Evolutionary conservation across 2,113 vertebrate species (phyloP).

Genomic region (Gopherus flavomarginatus): DNA sequence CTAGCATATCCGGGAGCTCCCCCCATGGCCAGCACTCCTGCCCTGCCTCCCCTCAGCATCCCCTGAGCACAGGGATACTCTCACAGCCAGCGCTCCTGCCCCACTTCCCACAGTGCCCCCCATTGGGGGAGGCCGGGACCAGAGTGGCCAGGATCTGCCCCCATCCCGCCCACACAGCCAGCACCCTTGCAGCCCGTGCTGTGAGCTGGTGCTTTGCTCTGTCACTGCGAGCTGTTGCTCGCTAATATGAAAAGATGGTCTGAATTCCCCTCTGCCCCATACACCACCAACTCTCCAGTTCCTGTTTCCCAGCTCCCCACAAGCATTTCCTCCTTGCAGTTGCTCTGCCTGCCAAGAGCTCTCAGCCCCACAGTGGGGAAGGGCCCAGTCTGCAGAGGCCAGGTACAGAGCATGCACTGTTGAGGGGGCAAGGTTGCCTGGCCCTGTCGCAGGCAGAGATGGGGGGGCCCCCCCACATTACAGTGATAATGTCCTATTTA

Average conservation of each 20-base stretch:
- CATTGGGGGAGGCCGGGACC: background rate
- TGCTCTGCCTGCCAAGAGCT: background rate
- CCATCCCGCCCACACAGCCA: background rate
- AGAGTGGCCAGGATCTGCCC: no score
- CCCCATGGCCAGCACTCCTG: no score
- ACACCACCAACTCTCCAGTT: background rate
- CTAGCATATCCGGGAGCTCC: no score
- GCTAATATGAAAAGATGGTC: no score
- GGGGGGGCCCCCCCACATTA: background rate
- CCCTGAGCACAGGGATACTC: no score
- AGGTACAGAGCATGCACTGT: background rate
- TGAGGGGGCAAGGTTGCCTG: background rate
- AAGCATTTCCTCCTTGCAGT: background rate
- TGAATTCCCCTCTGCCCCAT: background rate
- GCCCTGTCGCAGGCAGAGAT: background rate
- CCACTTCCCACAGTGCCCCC: no score
- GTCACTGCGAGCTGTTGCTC: no score
- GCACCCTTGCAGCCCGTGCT: no score
- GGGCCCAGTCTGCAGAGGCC: background rate
- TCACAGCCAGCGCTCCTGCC: no score
- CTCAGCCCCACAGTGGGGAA: background rate
- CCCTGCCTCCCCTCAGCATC: no score
- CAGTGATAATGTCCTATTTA: no score
- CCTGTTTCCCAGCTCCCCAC: background rate
- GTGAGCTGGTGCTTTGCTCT: no score